Conservation (phyloP, 2,797 vertebrate species). For the Rhinichthys osculus region DNA sequence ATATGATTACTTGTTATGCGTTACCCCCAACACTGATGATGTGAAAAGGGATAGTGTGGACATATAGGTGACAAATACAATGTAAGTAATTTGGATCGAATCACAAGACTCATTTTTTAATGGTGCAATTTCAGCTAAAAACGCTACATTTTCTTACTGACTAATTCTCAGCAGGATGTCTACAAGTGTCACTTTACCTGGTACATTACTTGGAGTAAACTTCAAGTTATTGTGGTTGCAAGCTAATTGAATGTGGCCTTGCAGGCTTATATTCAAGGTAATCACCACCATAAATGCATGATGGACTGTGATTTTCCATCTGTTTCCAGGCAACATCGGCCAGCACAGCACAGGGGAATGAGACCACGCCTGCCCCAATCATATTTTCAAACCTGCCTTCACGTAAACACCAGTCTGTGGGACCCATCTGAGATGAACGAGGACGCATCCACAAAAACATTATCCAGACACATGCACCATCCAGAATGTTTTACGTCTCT, state of each 20-base stretch:
- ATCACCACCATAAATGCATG: conserved; percentile 51
- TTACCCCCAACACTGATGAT: background rate
- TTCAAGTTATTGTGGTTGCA: conserved; percentile 22
- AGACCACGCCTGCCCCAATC: conserved; percentile 27
- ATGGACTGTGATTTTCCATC: conserved; percentile 44
- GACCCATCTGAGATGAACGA: conserved; percentile 41
- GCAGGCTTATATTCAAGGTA: conserved; percentile 2
- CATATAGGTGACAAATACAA: background rate
- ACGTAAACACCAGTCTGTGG: conserved; percentile 36
- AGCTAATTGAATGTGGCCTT: conserved; percentile 43
- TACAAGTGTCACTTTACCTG: conserved; percentile 3
- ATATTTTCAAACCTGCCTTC: conserved; percentile 14
- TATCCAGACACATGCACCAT: conserved; percentile 20
- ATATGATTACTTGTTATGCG: background rate
- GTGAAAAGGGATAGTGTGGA: too few relatives aligned
- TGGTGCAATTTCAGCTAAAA: background rate
- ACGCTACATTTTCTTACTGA: background rate
- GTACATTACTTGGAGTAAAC: conserved; percentile 9
- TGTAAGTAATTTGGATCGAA: too few relatives aligned
- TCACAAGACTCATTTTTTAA: background rate
- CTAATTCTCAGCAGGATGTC: background rate
- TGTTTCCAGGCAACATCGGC: conserved; percentile 57
- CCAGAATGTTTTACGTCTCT: conserved; percentile 42
- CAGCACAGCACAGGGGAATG: conserved; percentile 51
- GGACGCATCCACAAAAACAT: conserved; percentile 38